These are phyloP conservation scores for Clupea harengus DNA, from an alignment of 2,113 vertebrate genomes.

Conservation along the genomic window DNA sequence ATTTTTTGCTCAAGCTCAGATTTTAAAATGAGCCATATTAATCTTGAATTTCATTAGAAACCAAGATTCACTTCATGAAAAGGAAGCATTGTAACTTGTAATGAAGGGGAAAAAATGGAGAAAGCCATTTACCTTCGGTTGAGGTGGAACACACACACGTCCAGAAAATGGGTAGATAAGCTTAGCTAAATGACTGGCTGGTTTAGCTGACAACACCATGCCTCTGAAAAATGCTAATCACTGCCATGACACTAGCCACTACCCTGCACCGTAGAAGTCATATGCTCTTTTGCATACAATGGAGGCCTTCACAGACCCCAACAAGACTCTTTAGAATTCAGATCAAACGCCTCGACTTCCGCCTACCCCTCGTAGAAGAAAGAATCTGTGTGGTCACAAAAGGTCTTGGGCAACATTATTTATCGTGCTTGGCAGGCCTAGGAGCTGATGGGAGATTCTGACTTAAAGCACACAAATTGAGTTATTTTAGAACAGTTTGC, in stretches of 20 bases:
- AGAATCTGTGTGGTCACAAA: slow-evolving; percentile 84
- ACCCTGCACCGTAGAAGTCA: slow-evolving; percentile 88
- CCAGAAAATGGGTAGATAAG: slow-evolving; percentile 59
- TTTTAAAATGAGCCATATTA: background rate
- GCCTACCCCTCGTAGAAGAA: slow-evolving; percentile 82
- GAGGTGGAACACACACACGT: slow-evolving; percentile 67
- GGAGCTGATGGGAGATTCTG: slow-evolving; percentile 63
- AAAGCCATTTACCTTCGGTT: slow-evolving; percentile 59
- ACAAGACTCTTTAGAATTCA: slow-evolving; percentile 97
- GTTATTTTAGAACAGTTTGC: background rate
- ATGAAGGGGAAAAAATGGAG: slow-evolving; percentile 28
- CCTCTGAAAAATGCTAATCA: slow-evolving; percentile 79
- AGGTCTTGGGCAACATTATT: slow-evolving; percentile 70
- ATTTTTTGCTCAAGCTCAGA: background rate
- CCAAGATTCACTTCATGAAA: background rate
- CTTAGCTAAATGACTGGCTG: slow-evolving; percentile 61
- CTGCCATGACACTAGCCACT: slow-evolving; percentile 76
- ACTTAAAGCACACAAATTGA: slow-evolving; percentile 42
- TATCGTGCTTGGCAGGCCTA: slow-evolving; percentile 68
- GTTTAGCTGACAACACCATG: slow-evolving; percentile 60
- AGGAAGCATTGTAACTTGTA: background rate
- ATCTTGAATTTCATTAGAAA: background rate
- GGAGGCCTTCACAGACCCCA: slow-evolving; percentile 80
- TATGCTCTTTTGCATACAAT: slow-evolving; percentile 97
- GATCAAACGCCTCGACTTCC: slow-evolving; percentile 93